phyloP scores from a whole-genome alignment of 2,888 invertebrate genomes.

The Erebia epiphron region DNA sequence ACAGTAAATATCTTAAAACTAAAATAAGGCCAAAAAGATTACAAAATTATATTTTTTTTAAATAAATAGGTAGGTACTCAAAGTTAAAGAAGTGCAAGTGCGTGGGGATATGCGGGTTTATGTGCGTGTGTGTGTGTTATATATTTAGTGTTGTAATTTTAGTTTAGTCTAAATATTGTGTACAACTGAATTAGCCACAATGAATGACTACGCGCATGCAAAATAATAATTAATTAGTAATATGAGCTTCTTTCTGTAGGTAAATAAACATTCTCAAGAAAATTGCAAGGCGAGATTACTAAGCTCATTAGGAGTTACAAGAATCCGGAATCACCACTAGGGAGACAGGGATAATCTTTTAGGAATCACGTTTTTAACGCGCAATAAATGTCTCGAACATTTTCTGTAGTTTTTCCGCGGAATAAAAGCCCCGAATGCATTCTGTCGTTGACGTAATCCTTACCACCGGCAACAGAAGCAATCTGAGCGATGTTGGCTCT shows the following conservation, averaged over 20 bases:
- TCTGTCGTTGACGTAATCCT: constrained; percentile 63
- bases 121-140: no score
- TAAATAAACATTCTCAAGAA: constrained; percentile 1
- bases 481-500: constrained; percentile 68
- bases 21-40: no score
- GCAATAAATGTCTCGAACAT: constrained; percentile 45
- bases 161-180: no score
- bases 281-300: not conserved
- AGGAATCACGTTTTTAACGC: constrained; percentile 28
- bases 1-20: no score
- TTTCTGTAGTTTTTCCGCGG: constrained; percentile 59
- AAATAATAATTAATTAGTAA: not conserved
- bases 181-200: no score
- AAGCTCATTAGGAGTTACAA: no score
- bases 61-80: no score
- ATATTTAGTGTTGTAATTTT: no score
- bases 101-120: no score
- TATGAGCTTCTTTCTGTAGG: not conserved
- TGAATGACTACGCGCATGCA: not conserved
- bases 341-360: constrained; percentile 9
- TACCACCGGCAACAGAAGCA: constrained; percentile 68
- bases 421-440: constrained; percentile 66
- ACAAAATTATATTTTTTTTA: no score
- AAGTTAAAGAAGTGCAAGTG: no score
- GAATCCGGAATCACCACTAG: no score